Evolutionary conservation across 1,140 invertebrate species (phyloP).

Genomic region (Drosophila lini): DNA sequence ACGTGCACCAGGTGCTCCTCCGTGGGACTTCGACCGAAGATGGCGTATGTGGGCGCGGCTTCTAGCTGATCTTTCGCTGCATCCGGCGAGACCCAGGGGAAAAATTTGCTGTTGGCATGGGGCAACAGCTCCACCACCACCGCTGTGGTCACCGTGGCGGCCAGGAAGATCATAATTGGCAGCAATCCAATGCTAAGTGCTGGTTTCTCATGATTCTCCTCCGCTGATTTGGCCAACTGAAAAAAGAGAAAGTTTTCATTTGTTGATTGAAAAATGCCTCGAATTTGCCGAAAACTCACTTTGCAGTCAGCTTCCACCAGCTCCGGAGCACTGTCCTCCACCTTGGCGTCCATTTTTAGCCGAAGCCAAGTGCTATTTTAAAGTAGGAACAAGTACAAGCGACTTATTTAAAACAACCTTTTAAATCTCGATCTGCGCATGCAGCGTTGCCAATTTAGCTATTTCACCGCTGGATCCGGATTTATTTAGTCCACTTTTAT

Average conservation of each 20-base stretch:
- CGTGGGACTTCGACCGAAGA: slow-evolving; percentile 84
- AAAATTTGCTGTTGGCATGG: slow-evolving; percentile 22
- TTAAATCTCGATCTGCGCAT: slow-evolving; percentile 25
- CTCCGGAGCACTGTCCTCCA: slow-evolving; percentile 10
- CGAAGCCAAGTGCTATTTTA: slow-evolving; percentile 7
- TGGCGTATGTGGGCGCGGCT: slow-evolving; percentile 71
- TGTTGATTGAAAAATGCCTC: background rate
- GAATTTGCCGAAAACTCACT: slow-evolving; percentile 6
- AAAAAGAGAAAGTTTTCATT: slow-evolving; percentile 48
- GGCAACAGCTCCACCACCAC: slow-evolving; percentile 64
- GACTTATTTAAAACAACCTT: slow-evolving; percentile 35
- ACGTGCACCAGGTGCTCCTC: slow-evolving; percentile 90
- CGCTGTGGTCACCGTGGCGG: slow-evolving; percentile 58
- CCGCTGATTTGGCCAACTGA: slow-evolving; percentile 26
- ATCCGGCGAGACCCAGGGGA: slow-evolving; percentile 3
- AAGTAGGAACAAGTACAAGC: slow-evolving; percentile 5
- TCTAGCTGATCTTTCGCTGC: background rate
- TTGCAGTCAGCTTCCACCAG: background rate
- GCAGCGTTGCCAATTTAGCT: background rate
- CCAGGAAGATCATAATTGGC: slow-evolving; percentile 62
- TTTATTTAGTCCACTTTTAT: too few species aligned
- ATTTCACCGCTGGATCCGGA: background rate
- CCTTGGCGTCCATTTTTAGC: slow-evolving; percentile 30
- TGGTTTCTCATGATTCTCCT: slow-evolving; percentile 16
- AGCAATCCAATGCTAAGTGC: slow-evolving; percentile 35